These are phyloP conservation scores for Steatornis caripensis DNA, from an alignment of 2,113 vertebrate genomes.

Conservation along the genomic window DNA sequence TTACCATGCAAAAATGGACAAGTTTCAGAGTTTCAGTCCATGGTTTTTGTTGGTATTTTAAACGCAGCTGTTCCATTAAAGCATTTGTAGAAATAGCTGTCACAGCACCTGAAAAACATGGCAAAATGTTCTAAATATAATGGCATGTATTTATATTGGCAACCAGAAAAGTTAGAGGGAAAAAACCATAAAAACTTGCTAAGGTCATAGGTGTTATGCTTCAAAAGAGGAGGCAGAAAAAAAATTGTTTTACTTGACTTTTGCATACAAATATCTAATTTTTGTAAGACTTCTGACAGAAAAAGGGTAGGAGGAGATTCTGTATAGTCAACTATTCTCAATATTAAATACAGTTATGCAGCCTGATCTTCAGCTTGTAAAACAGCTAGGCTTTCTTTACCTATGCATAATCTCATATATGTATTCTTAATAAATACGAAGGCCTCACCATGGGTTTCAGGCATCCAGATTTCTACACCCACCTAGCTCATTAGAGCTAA, in stretches of 20 bases:
- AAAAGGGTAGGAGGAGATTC: background rate
- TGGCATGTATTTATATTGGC: background rate
- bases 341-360: background rate
- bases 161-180: background rate
- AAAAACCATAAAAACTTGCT: background rate
- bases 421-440: background rate
- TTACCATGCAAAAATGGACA: slow-evolving; percentile 82
- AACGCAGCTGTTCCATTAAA: slow-evolving; percentile 65
- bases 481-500: background rate
- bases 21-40: slow-evolving; percentile 84
- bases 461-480: background rate
- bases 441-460: background rate
- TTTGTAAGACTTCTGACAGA: background rate
- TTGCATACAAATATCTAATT: background rate
- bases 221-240: background rate
- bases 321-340: background rate
- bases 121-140: background rate
- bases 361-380: background rate
- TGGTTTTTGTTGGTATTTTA: slow-evolving; percentile 78
- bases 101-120: slow-evolving; percentile 28
- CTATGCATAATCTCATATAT: background rate
- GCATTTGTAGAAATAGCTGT: background rate
- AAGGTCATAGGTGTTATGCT: background rate
- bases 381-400: background rate
- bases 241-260: background rate